A percentile compares a stretch with the other conserved stretches of the same genome.
phyloP scores from a whole-genome alignment of 2,113 vertebrate genomes.

The Ranitomeya imitator region DNA sequence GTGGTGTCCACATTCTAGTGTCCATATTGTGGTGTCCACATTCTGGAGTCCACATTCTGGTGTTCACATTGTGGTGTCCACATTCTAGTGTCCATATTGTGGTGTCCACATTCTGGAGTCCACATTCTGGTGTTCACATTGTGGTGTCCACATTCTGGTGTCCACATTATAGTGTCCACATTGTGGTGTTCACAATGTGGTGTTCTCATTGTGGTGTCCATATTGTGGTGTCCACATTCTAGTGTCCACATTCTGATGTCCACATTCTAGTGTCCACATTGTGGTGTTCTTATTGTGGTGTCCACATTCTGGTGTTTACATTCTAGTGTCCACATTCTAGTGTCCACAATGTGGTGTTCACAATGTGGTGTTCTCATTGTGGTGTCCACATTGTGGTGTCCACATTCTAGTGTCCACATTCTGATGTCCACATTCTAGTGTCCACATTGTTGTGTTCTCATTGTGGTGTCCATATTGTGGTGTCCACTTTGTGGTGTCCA shows the following conservation, averaged over 20 bases:
- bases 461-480: neutral
- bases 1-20: neutral
- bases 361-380: neutral
- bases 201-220: too few species aligned
- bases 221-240: neutral
- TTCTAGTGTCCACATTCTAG: neutral
- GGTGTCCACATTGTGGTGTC: too few species aligned
- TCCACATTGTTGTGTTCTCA: neutral
- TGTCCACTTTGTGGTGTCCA: neutral
- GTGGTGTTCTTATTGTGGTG: neutral
- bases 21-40: neutral
- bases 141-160: neutral
- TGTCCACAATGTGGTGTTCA: too few species aligned
- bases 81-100: too few species aligned
- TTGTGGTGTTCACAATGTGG: neutral
- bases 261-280: neutral
- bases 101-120: neutral
- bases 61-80: too few species aligned
- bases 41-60: neutral
- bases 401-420: neutral
- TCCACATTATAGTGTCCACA: neutral
- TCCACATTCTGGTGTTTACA: neutral
- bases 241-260: neutral
- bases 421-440: neutral
- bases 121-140: neutral